Evolutionary conservation across 2,888 invertebrate species (phyloP), one percentile per base, ranked within the genome.

Genomic region (Sesia apiformis): DNA sequence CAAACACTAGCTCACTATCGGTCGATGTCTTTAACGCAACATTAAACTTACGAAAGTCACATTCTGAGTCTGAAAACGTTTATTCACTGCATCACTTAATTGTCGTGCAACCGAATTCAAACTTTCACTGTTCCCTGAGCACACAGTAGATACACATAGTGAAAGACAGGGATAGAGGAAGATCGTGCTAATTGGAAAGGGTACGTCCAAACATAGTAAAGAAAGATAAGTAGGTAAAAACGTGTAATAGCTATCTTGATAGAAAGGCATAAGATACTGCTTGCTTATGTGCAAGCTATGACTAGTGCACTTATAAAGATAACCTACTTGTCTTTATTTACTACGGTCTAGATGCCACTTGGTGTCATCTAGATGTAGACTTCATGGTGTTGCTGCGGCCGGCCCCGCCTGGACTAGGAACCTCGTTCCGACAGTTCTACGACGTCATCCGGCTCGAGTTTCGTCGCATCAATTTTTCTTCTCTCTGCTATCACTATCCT

Each of bases 401-500:
- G 89, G 88, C 86, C 77, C 66, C 80, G 86, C 88, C 88, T 77
- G 86, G 81, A 87, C 88, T 89, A 89, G 86, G 89, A 88, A 57
- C 81, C 83, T 58, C 81, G 77, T 66, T 88, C 89, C 49, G 81
- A 70, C 57, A 89, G 72, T 67, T 89, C 89, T 59, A 87, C 84
- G 43, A 70, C 72, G 39, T 85, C 85, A 43, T 79, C 82, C 49
- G 75, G 64, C 57, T 83, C 85, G 4, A 81, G 76, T 58, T 76
- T 73, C n/a, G 70, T 56, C 40, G 90, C 81, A 58, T 92, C 92
- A 52, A 91, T 82, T 70, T 91, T 91, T 60, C 92, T 78, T 61
- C 92, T 82, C 72, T 92, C 92, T 5, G 91, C 91, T 64, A 92
- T 92, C 55, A 92, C 91, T 72, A 91, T 90, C 69, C 92, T 90